Conservation (phyloP, 2,113 vertebrate genomes). For the Fregetta grallaria region DNA sequence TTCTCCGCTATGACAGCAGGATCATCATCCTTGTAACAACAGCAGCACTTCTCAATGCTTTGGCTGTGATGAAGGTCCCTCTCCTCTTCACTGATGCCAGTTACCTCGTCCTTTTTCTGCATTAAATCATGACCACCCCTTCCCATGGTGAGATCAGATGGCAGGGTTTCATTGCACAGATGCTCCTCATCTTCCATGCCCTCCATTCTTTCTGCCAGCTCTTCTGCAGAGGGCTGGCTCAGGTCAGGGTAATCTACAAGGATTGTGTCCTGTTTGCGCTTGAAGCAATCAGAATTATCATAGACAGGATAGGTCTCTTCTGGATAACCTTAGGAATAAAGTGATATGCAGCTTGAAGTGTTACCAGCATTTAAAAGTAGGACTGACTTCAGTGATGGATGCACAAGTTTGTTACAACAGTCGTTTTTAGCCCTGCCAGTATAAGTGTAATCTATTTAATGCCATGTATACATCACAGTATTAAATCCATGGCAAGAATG, state of each 20-base stretch:
- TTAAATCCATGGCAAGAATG: background rate
- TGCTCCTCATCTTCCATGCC: constrained; percentile 72
- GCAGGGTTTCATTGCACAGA: constrained; percentile 20
- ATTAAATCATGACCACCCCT: background rate
- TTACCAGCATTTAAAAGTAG: background rate
- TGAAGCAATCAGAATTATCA: constrained; percentile 66
- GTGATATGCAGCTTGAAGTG: background rate
- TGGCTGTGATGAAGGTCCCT: constrained; percentile 70
- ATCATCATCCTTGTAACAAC: constrained; percentile 68
- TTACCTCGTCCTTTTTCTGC: background rate
- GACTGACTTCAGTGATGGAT: background rate
- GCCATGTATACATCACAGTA: background rate
- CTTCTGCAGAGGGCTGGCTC: constrained; percentile 39
- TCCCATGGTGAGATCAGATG: background rate
- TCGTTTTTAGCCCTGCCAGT: background rate
- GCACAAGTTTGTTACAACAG: background rate
- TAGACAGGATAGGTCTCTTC: constrained; percentile 88
- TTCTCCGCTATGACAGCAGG: constrained; percentile 86
- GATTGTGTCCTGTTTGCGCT: constrained; percentile 65
- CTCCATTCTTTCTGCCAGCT: constrained; percentile 83
- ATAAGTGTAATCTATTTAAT: background rate
- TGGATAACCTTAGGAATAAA: constrained; percentile 78
- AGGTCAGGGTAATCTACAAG: constrained; percentile 73
- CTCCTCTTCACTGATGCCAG: constrained; percentile 54
- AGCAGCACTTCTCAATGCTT: constrained; percentile 39